phyloP scores from a whole-genome alignment of 1,140 invertebrate species.

The Venturia canescens region DNA sequence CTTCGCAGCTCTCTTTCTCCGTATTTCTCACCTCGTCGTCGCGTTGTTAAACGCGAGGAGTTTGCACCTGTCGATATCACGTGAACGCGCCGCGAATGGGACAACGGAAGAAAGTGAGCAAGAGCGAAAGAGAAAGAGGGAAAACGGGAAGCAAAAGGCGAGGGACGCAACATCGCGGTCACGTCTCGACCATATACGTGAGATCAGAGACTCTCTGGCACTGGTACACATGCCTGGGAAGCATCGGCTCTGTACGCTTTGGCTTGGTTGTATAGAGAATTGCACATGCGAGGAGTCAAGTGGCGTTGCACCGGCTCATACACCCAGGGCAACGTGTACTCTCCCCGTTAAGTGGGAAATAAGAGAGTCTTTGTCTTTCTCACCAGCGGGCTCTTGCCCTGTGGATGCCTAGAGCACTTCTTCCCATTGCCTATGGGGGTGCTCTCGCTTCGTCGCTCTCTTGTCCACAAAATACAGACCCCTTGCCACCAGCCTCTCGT shows the following conservation, averaged over 20 bases:
- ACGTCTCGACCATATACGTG: conserved; percentile 45
- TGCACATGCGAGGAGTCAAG: conserved; percentile 39
- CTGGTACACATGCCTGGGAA: conserved; percentile 7
- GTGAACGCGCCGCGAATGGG: conserved; percentile 17
- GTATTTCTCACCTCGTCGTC: conserved; percentile 38
- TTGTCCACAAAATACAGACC: conserved; percentile 21
- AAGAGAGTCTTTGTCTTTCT: conserved; percentile 69
- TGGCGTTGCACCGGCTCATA: conserved; percentile 39
- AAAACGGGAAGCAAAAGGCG: conserved; percentile 63
- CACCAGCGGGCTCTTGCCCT: conserved; percentile 21
- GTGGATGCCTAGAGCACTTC: conserved; percentile 22
- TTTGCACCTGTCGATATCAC: conserved; percentile 68
- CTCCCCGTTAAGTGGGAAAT: conserved; percentile 69
- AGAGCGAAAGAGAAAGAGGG: neutral
- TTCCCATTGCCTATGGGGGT: conserved; percentile 31
- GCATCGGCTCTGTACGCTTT: conserved; percentile 8
- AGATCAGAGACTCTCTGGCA: conserved; percentile 35
- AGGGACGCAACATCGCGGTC: conserved; percentile 56
- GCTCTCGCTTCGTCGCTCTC: conserved; percentile 17
- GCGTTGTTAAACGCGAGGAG: conserved; percentile 43
- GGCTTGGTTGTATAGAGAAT: conserved; percentile 8
- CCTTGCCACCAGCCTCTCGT: conserved; percentile 27
- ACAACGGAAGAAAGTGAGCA: conserved; percentile 5
- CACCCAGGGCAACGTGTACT: conserved; percentile 20
- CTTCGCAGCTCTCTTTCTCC: conserved; percentile 15